Conservation (phyloP, 2,888 invertebrate genomes). For the Watsonalla cultraria region DNA sequence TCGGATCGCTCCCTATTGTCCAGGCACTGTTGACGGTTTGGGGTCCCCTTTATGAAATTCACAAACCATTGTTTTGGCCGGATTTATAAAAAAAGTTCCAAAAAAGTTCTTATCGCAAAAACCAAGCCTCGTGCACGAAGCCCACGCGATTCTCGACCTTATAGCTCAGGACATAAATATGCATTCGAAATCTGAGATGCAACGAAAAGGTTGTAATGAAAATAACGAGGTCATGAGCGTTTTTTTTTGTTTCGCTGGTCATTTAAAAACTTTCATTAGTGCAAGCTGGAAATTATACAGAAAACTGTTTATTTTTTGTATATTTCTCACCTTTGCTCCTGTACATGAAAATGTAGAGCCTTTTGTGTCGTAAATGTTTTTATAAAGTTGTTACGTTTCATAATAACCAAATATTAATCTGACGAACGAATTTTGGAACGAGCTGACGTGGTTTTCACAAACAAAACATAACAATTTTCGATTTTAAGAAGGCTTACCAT, state of each 20-base stretch:
- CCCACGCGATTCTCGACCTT: constrained; percentile 22
- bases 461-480: too few relatives aligned
- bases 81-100: constrained; percentile 60
- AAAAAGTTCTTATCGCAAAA: constrained; percentile 49
- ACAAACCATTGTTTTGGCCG: constrained; percentile 65
- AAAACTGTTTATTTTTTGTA: constrained; percentile 54
- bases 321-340: constrained; percentile 30
- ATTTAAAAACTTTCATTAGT: constrained; percentile 74
- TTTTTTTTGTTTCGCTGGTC: constrained; percentile 64
- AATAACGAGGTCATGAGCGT: constrained; percentile 65
- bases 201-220: constrained; percentile 49
- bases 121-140: constrained; percentile 19
- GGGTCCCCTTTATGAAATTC: constrained; percentile 62
- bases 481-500: too few relatives aligned
- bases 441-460: too few relatives aligned
- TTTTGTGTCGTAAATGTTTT: constrained; percentile 6
- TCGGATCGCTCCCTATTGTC: constrained; percentile 59
- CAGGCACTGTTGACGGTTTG: constrained; percentile 59
- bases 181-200: constrained; percentile 22
- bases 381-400: background rate
- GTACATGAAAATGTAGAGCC: constrained; percentile 18
- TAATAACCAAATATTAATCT: constrained; percentile 4
- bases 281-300: constrained; percentile 49
- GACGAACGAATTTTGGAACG: too few relatives aligned
- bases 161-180: constrained; percentile 10